These are phyloP conservation scores for Cryptomyrus ogoouensis DNA, from an alignment of 2,113 vertebrate species.

Conservation along the genomic window DNA sequence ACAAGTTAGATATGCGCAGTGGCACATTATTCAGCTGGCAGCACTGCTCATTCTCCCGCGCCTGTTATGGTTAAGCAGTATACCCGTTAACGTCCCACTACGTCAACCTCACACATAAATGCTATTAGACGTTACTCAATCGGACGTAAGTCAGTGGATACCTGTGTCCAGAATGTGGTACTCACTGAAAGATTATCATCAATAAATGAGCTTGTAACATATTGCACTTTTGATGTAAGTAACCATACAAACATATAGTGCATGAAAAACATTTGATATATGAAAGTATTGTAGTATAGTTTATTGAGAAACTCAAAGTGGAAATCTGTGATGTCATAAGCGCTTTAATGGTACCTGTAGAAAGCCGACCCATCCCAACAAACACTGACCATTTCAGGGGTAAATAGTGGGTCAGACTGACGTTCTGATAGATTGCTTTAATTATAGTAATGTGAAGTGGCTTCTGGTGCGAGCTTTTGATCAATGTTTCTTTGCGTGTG, in stretches of 20 bases:
- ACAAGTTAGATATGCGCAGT: neutral
- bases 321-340: neutral
- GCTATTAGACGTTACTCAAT: neutral
- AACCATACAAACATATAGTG: neutral
- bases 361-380: neutral
- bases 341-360: neutral
- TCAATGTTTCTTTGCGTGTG: neutral
- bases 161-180: neutral
- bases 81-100: neutral
- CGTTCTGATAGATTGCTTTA: neutral
- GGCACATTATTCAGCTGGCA: neutral
- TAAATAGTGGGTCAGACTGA: neutral
- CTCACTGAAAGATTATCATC: neutral
- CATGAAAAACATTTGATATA: neutral
- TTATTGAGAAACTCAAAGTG: neutral
- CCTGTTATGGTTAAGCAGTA: neutral
- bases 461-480: neutral
- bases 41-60: neutral
- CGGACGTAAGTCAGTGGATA: neutral
- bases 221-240: neutral
- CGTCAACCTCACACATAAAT: neutral
- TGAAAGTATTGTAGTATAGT: neutral
- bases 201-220: neutral
- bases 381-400: neutral
- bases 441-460: neutral